Evolutionary conservation across 2,797 vertebrate genomes (phyloP).

Genomic region (Monodelphis domestica): DNA sequence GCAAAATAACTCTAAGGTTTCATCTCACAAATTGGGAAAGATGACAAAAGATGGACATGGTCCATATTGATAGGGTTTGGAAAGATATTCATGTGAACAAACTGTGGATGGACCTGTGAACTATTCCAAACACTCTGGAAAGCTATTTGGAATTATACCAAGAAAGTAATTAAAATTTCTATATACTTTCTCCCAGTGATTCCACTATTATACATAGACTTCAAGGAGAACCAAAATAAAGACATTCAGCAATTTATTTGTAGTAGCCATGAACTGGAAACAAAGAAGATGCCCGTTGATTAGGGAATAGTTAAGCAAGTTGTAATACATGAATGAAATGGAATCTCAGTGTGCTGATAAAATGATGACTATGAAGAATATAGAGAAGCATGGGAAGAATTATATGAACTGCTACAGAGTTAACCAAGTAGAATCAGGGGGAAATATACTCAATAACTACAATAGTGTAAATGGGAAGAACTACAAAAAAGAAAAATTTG

Average conservation of each 20-base stretch:
- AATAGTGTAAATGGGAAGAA: background rate
- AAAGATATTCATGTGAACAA: background rate
- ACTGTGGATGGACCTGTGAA: background rate
- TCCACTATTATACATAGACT: background rate
- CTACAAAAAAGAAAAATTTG: background rate
- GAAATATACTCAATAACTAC: background rate
- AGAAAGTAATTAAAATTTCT: background rate
- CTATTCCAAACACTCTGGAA: background rate
- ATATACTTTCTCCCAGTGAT: background rate
- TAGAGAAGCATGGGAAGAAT: background rate
- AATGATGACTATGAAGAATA: background rate
- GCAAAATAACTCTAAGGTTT: background rate
- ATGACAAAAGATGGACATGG: background rate
- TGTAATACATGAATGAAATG: background rate
- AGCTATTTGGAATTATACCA: background rate
- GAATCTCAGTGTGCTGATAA: background rate
- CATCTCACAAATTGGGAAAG: background rate
- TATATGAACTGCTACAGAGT: background rate
- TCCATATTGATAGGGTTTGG: background rate
- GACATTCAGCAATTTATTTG: background rate
- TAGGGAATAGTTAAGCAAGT: background rate
- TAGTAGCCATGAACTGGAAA: background rate
- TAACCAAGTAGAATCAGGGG: background rate
- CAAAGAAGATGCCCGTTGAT: background rate
- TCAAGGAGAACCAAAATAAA: background rate